Base-by-base conservation (phyloP, 2,797 vertebrate genomes). In the Peromyscus aztecus region DNA sequence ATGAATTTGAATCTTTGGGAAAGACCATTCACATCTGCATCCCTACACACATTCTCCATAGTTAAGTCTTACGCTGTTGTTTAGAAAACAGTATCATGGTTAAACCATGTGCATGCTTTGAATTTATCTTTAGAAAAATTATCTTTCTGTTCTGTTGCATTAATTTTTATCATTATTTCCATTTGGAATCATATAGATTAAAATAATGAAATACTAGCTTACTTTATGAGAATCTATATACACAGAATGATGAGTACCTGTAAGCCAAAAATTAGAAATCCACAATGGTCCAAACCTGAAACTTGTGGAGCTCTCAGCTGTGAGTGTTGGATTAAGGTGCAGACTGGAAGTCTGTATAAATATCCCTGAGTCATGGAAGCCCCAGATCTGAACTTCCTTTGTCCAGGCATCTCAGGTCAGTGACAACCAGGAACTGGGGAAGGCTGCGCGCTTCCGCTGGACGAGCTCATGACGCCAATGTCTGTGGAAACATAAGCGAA, bases 91-190 rank as follows among this genome's bases (percentile, higher is more conserved):
- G 90, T 43, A 55, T 63, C 91, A 67, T 92, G 17, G 7, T 76
- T 92, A 94, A 93, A 65, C 34, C 59, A 83, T 85, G 17, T 63
- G 31, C 11, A 52, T 94, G 46, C 55, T 19, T 57, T 57, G 31
- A 59, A 77, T 89, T 90, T 95, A 61, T 91, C 63, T 94, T 94
- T 71, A 61, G 86, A n/a, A 89, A 77, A 61, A 77, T 82, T 78
- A 49, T 61, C 55, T 80, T 90, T 94, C 10, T 90, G 11, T 89
- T 89, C 65, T 94, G 3, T 93, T 91, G 55, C 81, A 37, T 90
- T 95, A 86, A 73, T 73, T 86, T 24, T 86, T 43, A 61, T 93
- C 11, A 94, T 89, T 92, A 57, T 85, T 95, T 96, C 67, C 10
- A 93, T 43, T 27, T 91, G 21, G 61, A 46, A 29, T 87, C 82